These are phyloP conservation scores for Doryteuthis pealeii DNA, from an alignment of 1,140 invertebrate genomes.

Conservation along the genomic window DNA sequence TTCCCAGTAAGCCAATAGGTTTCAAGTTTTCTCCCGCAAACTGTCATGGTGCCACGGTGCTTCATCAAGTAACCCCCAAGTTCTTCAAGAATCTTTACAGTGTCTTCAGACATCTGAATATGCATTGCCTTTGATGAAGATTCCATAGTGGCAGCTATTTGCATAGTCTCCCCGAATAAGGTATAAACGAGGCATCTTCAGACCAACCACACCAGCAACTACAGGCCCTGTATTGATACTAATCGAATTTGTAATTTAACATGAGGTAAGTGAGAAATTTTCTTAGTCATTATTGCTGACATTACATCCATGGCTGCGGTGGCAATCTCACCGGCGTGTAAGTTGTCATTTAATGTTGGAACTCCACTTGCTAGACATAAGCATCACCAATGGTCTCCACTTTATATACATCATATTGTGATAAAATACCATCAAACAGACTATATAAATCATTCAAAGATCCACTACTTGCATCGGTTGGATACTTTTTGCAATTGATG, in stretches of 20 bases:
- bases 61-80: neutral
- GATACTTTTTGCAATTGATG: slow-evolving; percentile 91
- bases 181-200: slow-evolving; percentile 93
- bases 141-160: slow-evolving; percentile 40
- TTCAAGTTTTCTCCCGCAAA: slow-evolving; percentile 13
- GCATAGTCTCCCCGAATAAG: slow-evolving; percentile 80
- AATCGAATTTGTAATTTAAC: slow-evolving; percentile 78
- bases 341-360: slow-evolving; percentile 75
- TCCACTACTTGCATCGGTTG: slow-evolving; percentile 78
- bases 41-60: neutral
- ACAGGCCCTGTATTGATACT: slow-evolving; percentile 73
- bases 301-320: slow-evolving; percentile 62
- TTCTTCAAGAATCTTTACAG: neutral
- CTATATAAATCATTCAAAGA: slow-evolving; percentile 70
- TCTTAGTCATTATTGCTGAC: slow-evolving; percentile 78
- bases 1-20: slow-evolving; percentile 49
- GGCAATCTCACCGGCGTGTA: slow-evolving; percentile 77
- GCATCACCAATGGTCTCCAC: slow-evolving; percentile 93
- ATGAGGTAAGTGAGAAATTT: slow-evolving; percentile 76
- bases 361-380: slow-evolving; percentile 90
- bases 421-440: slow-evolving; percentile 61
- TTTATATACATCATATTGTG: slow-evolving; percentile 88
- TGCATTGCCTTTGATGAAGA: slow-evolving; percentile 12
- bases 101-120: neutral
- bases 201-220: slow-evolving; percentile 87